Base-by-base conservation (phyloP, 2,888 invertebrate genomes). In the Yponomeuta sedellus region DNA sequence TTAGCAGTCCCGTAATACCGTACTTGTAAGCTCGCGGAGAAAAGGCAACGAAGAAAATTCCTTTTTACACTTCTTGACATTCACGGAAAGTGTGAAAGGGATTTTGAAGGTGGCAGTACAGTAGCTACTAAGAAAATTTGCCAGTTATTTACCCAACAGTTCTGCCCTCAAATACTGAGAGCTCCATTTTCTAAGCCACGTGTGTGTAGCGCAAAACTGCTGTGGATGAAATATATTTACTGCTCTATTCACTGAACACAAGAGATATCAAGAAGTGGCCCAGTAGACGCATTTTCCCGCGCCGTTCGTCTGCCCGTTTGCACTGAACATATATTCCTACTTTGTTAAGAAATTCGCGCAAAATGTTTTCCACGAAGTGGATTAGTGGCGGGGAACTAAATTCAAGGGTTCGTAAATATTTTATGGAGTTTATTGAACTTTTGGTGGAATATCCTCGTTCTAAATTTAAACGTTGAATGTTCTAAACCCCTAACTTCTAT, bases 81-180 rank as follows among this genome's bases (percentile, higher is more conserved):
- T 52, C 44, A 16, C 16, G 16, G 16, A 12, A 16, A 52, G 12
- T 16, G 16, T 52, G 12, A 52, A 52, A 52, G 12, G 44, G 16
- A 4, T 16, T 52, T 52, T 52, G 2, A 5, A 52, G 16, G 44
- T 16, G 44, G 16, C 44, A 52, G 44, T 52, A 52, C 44, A 52
- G 44, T 12, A 12, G 44, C 44, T 16, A 52, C 16, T 73, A 74
- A 75, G 73, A 73, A 81, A 79, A 74, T 80, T 78, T 70, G 70
- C 74, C 73, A 78, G 76, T 80, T 79, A 79, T 75, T 74, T 72
- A 69, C 73, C 73, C 74, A 73, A 76, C 75, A 75, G 74, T 75
- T 75, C 71, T 67, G 73, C 69, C 67, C 73, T 72, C 67, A 69
- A 72, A 74, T 69, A 71, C 69, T 71, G 70, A 68, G 64, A 56